Evolutionary conservation across 1,140 invertebrate species (phyloP), one percentile per base, ranked within the genome.

Genomic region (Anastrepha obliqua): DNA sequence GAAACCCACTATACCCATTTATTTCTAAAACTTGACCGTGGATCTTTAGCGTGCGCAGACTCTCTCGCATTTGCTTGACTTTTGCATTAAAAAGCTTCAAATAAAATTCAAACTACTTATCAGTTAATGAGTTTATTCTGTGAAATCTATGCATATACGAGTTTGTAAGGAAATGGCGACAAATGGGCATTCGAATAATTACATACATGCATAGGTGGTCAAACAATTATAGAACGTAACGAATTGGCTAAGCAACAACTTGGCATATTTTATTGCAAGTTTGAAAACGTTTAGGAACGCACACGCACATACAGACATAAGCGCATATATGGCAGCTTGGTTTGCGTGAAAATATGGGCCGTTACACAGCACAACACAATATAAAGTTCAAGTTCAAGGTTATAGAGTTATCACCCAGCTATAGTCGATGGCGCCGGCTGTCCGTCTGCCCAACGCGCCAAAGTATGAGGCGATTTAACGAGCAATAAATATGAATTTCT

Each of bases 341-440:
- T 39, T 74, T 29, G 17, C 2, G 39, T 17, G 13, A 15, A 74
- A 74, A 74, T 44, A 74, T 74, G 67, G 42, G 67, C 67, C 67
- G 17, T 44, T 7, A 55, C 51, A 55, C 2, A 55, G 51, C 51
- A 11, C 51, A 6, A 55, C 11, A 6, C 6, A 4, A 9, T 62
- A 8, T 5, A 55, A 81, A 81, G 74, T 81, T 81, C 74, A 81
- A 81, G 74, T 81, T 81, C 74, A 81, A 58, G 74, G 74, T 81
- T 81, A 81, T 55, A 20, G 74, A 55, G 74, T 81, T 81, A 81
- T 81, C 74, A 29, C 17, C 17, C n/a, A 20, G 47, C 13, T 13
- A 20, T n/a, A 55, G 47, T 11, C n/a, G 8, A n/a, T 58, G 74
- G 74, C 74, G 74, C 20, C 74, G 44, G 47, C 39, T 42, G 42